Evolutionary conservation across 2,113 vertebrate genomes (phyloP).

Genomic region (Aspiorhynchus laticeps): DNA sequence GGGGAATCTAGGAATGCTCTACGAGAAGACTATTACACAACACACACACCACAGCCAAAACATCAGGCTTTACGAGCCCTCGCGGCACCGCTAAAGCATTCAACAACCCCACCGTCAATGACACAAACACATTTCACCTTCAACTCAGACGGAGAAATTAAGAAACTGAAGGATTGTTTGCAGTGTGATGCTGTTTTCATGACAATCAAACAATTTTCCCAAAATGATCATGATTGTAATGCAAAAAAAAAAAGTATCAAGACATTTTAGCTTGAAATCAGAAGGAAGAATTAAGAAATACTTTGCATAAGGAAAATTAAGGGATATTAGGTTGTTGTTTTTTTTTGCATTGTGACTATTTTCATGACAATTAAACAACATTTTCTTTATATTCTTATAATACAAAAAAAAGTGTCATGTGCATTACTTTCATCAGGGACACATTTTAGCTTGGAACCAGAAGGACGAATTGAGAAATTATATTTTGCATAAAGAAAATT

Average conservation of each 20-base stretch:
- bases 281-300: no score
- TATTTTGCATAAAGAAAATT: no score
- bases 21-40: conserved; percentile 57
- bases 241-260: background rate
- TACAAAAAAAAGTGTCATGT: no score
- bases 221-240: background rate
- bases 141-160: background rate
- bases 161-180: background rate
- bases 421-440: no score
- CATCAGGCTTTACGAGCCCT: conserved; percentile 52
- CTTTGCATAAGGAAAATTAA: no score
- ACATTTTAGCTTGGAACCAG: no score
- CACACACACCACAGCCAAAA: conserved; percentile 52
- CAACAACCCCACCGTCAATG: background rate
- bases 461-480: no score
- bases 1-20: conserved; percentile 56
- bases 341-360: no score
- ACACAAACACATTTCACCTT: conserved; percentile 4
- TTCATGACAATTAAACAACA: no score
- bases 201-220: background rate
- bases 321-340: no score
- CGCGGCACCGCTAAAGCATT: conserved; percentile 51
- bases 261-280: no score
- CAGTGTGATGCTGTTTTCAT: background rate
- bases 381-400: no score